Percentiles rank a stretch among this genome's conserved stretches.
Evolutionary conservation across 37 sponge, comb jelly and placozoan genomes (phyloP).

Genomic region (Geodia barretti): DNA sequence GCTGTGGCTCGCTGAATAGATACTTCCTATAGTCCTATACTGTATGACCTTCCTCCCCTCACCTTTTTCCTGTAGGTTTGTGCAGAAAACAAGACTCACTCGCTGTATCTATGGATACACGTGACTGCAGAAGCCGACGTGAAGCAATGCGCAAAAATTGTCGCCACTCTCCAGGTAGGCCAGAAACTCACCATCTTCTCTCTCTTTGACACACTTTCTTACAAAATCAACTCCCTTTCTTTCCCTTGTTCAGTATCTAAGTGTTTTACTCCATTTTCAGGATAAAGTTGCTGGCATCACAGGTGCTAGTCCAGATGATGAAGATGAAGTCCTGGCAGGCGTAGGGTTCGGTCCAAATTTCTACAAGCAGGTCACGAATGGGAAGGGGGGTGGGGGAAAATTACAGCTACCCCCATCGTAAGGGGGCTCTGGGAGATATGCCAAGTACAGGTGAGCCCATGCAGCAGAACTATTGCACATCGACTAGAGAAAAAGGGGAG

Average conservation of each 20-base stretch:
- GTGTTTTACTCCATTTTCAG: too few species aligned
- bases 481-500: too few species aligned
- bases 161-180: slow-evolving; percentile 39
- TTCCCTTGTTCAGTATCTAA: too few species aligned
- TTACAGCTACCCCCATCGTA: slow-evolving; percentile 41
- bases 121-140: slow-evolving; percentile 39
- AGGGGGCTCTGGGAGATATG: slow-evolving; percentile 49
- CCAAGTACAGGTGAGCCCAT: slow-evolving; percentile 41
- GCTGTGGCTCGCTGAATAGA: neutral
- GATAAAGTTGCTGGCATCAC: neutral
- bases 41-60: neutral
- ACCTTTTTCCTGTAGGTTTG: slow-evolving; percentile 19
- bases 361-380: slow-evolving; percentile 41
- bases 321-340: slow-evolving; percentile 61
- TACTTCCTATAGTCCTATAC: neutral
- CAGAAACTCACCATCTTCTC: too few species aligned
- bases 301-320: slow-evolving; percentile 15
- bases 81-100: slow-evolving; percentile 46
- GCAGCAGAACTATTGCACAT: too few species aligned
- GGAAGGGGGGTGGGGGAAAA: slow-evolving; percentile 21
- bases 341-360: slow-evolving; percentile 71
- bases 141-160: slow-evolving; percentile 49
- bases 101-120: slow-evolving; percentile 69
- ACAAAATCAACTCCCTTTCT: too few species aligned
- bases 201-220: too few species aligned